Evolutionary conservation across 1,140 invertebrate species (phyloP), one percentile per base, ranked within the genome.

Genomic region (Parasteatoda tepidariorum): DNA sequence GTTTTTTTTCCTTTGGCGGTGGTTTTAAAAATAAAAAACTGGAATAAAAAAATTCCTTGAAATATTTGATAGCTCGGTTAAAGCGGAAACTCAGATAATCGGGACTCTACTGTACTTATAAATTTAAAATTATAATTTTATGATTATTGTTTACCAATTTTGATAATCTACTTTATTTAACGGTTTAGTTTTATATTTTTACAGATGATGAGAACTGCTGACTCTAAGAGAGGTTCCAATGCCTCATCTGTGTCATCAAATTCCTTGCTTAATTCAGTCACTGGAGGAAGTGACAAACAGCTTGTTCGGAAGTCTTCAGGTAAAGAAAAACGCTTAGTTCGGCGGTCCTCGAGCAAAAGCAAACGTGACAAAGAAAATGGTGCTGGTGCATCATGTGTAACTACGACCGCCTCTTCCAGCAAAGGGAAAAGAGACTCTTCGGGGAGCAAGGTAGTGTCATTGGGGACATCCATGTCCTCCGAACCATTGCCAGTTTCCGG

Each of bases 261-360:
- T 57, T 84, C 83, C 30, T 22, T 68, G 9, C n/a, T 84, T n/a
- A 64, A 55, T 11, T 59, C 70, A 24, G 59, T 68, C 9, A 41
- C 61, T 73, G 38, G 34, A 15, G 70, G 54, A 15, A 74, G 68
- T 38, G 91, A 92, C 85, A 93, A 93, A 85, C 90, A 92, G 85
- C 91, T 92, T 87, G 86, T 93, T 3, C 90, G 92, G 13, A 89
- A 93, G 74, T 91, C 91, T 7, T 93, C 92, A 18, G 92, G 92
- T 22, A 91, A 92, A 85, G 92, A 93, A 84, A 93, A 93, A 86
- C 90, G 92, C 31, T 90, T 92, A 85, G 88, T 93, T 5, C 90
- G 93, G 76, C 91, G 93, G 28, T 92, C 92, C 11, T 93, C 92
- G 9, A 86, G 84, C 71, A 79, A 86, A 81, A 81, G 78, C 31